These are phyloP conservation scores for Sarcophaga caerulescens DNA, from an alignment of 2,888 invertebrate genomes.

Conservation along the genomic window DNA sequence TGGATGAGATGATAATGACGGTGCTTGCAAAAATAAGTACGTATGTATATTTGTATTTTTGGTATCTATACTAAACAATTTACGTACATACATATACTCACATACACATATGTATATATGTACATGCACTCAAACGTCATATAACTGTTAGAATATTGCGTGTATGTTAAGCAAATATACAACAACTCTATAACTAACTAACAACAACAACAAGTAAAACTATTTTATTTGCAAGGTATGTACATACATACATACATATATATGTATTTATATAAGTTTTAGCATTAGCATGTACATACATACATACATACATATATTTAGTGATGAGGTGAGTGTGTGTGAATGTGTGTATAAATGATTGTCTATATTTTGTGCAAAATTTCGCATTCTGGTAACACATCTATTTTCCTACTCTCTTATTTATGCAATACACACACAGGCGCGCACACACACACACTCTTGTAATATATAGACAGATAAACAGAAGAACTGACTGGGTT, in stretches of 20 bases:
- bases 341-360: not conserved
- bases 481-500: not conserved
- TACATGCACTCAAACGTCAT: not conserved
- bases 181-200: not conserved
- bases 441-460: not conserved
- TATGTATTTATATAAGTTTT: not conserved
- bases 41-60: not conserved
- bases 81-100: not conserved
- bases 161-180: constrained; percentile 20
- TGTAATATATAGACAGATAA: not conserved
- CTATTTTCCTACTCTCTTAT: constrained; percentile 31
- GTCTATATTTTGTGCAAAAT: constrained; percentile 26
- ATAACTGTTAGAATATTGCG: not conserved
- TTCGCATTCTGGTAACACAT: constrained; percentile 45
- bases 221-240: not conserved
- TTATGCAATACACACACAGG: not conserved
- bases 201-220: not conserved
- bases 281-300: not conserved
- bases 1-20: not conserved
- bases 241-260: not conserved
- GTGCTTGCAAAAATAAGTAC: not conserved
- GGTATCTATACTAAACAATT: not conserved
- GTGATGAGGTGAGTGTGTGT: not conserved
- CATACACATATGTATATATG: not conserved
- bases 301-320: constrained; percentile 12